Evolutionary conservation across 2,113 vertebrate species (phyloP), one percentile per base, ranked within the genome.

Genomic region (Arothron firmamentum): DNA sequence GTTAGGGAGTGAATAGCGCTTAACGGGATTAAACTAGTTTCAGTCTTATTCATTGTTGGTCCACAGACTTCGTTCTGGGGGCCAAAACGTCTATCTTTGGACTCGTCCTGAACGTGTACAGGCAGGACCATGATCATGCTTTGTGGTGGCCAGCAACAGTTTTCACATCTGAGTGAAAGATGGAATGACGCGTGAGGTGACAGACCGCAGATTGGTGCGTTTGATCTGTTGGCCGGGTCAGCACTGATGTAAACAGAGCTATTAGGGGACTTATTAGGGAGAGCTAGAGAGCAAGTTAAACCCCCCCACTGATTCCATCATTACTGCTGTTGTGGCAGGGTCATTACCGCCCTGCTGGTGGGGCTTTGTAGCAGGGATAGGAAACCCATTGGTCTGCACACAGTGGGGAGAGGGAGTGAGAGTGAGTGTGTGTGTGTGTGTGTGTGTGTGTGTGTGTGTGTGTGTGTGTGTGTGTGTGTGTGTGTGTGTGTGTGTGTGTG

Each of bases 261-360:
- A 90, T 89, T 85, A 90, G 75, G 79, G 78, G 83, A 86, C 82
- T 87, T 89, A 90, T 90, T 90, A 89, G 81, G 59, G 68, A 62
- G 75, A 83, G 83, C 79, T 79, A 74, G 70, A 80, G 78, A 83
- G 77, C 56, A 72, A 81, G 67, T 78, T 81, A 84, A 87, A 70
- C 80, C 80, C 85, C 85, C 78, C 83, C 63, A 67, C 84, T 77
- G 84, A 81, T 87, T 81, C 84, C 78, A 88, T 88, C 88, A 90
- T 90, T 89, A 88, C 83, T 57, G 70, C 65, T 9, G 52, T 78
- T 67, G 69, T 74, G 70, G 67, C 74, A 55, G 79, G 83, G 85
- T 87, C 87, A 84, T 90, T 90, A 90, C 70, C 57, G 47, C 70
- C 78, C 66, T 58, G 81, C 85, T 85, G 83, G 70, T 62, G 74